phyloP scores from a whole-genome alignment of 2,797 vertebrate species.

The Crenichthys baileyi region DNA sequence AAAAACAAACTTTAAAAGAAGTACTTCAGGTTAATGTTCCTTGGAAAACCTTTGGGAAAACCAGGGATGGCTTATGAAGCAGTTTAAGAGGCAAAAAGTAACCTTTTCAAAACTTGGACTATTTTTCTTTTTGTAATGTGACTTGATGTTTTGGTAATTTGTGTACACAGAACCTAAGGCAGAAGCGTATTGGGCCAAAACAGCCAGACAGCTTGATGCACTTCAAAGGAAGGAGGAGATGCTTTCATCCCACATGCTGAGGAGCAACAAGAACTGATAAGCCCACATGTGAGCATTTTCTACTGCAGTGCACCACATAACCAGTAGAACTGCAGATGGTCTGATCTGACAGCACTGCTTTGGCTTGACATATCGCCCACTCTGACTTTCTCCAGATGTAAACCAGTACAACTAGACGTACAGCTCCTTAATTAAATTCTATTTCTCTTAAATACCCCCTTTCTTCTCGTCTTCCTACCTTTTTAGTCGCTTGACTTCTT shows the following conservation, averaged over 20 bases:
- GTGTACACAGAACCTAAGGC: neutral
- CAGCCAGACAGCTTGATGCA: neutral
- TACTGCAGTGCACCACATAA: constrained; percentile 1
- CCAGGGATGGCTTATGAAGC: neutral
- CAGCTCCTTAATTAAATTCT: neutral
- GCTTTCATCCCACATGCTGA: constrained; percentile 31
- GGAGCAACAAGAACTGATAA: neutral
- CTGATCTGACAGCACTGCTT: constrained; percentile 24
- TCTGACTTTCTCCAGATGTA: constrained; percentile 2
- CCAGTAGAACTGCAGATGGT: constrained; percentile 11
- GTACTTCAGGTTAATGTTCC: constrained; percentile 17
- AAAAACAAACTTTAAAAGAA: neutral
- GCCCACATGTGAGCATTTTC: constrained; percentile 9
- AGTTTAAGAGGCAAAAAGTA: neutral
- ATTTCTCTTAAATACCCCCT: neutral
- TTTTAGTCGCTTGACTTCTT: constrained; percentile 9
- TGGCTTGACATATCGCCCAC: constrained; percentile 15
- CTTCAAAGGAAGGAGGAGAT: constrained; percentile 12
- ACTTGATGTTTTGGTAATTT: neutral
- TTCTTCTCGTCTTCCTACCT: neutral
- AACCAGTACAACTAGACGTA: constrained; percentile 1
- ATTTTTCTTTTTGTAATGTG: neutral
- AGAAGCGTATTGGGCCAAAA: neutral
- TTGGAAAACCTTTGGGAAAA: neutral
- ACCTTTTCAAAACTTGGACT: neutral